Conservation (phyloP, 2,888 invertebrate species). For the Noctua janthina region DNA sequence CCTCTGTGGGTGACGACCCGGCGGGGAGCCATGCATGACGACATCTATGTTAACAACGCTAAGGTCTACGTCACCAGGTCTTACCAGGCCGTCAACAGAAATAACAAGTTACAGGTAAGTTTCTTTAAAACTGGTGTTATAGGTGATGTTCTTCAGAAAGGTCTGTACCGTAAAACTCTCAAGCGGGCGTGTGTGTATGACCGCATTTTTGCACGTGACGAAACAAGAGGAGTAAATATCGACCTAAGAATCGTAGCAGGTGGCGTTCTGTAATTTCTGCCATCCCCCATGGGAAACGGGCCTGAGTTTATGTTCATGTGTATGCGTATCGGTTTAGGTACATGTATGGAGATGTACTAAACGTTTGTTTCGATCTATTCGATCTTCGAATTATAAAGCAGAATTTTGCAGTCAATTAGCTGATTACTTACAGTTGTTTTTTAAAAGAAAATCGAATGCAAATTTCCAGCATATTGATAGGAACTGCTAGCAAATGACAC, state of each 20-base stretch:
- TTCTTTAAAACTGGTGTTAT: not conserved
- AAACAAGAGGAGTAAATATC: not conserved
- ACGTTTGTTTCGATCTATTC: not conserved
- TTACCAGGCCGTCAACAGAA: conserved; percentile 90
- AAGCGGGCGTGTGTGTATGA: not conserved
- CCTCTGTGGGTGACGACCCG: conserved; percentile 95
- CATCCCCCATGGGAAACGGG: not conserved
- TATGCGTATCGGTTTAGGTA: not conserved
- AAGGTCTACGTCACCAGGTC: conserved; percentile 93
- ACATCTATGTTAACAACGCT: conserved; percentile 97
- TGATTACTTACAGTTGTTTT: not conserved
- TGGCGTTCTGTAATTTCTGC: not conserved
- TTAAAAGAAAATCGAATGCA: not conserved
- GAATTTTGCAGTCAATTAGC: not conserved
- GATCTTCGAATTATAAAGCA: not conserved
- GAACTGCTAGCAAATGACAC: not conserved
- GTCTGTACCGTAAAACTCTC: not conserved
- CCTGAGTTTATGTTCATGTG: not conserved
- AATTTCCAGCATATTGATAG: not conserved
- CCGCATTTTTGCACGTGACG: not conserved
- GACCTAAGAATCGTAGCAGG: not conserved
- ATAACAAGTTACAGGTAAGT: conserved; percentile 85
- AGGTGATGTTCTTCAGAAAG: not conserved
- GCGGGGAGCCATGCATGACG: conserved; percentile 91
- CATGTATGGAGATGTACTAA: not conserved